phyloP scores from a whole-genome alignment of 2,797 vertebrate genomes.

The Bovichtus diacanthus region DNA sequence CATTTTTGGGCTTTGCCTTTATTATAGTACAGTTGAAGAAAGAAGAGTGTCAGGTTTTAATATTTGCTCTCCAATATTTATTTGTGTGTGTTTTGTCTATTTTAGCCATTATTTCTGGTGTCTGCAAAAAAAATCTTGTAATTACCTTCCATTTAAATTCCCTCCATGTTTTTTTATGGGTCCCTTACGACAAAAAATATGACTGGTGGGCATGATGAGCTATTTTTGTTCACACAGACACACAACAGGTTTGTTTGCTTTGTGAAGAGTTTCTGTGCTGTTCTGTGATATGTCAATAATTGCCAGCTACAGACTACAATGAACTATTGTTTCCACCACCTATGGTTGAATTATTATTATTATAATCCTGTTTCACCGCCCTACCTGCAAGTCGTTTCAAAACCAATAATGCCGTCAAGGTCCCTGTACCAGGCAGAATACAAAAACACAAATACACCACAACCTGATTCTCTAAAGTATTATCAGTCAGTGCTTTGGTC shows the following conservation, averaged over 20 bases:
- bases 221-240: not conserved
- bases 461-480: not conserved
- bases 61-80: no score
- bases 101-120: no score
- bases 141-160: no score
- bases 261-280: not conserved
- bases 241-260: not conserved
- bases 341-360: not conserved
- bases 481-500: not conserved
- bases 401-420: constrained; percentile 29
- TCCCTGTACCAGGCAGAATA: not conserved
- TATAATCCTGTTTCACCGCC: not conserved
- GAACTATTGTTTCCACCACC: not conserved
- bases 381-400: not conserved
- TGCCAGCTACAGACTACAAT: not conserved
- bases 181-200: no score
- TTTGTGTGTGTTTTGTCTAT: no score
- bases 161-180: no score
- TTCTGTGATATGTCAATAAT: not conserved
- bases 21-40: no score
- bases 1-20: no score
- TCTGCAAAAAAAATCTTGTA: no score
- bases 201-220: not conserved
- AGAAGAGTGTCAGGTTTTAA: no score
- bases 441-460: not conserved